Base-by-base conservation (phyloP, 2,797 vertebrate species). In the Atherinosoma microstoma region DNA sequence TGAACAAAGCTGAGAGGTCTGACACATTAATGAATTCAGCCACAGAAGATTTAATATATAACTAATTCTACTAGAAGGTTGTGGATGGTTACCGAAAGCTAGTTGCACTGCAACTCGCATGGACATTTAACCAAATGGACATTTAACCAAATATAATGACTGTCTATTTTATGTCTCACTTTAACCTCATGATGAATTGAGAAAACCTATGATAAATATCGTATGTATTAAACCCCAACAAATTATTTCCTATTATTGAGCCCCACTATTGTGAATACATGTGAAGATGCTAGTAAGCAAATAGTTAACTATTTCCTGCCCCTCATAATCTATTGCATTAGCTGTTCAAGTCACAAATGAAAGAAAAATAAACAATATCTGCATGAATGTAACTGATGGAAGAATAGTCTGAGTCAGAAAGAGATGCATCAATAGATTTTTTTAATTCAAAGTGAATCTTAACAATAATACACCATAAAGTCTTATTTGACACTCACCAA, bases 401-500 rank as follows among this genome's bases (percentile, higher is more conserved):
- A 74, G 54, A 78, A 73, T 24, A 82, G 30, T 79, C 75, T 32
- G 5, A 80, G 75, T 73, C 78, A 70, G 35, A 69, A 75, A 61
- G 38, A 80, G 73, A 45, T 92, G 97, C 92, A 91, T 94, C 95
- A 96, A 98, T 97, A 97, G 95, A 96, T 96, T 96, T 96, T 97
- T 94, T 97, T 98, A 97, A 98, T 99, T 98, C 96, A 98, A 99
- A 99, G 97, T 98, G 97, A 98, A 98, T 97, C 95, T 97, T 94
- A 96, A 99, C 97, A 98, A 96, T 98, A 97, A 97, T 97, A 99
- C 97, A 99, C 97, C 96, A 99, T 98, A 97, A 97, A 98, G 95
- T 98, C 95, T 97, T 97, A 97, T 97, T 98, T 98, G 97, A 99
- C 97, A 99, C 97, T 98, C 98, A 98, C 97, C 97, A 98, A 97